Evolutionary conservation across 2,888 invertebrate species (phyloP), one percentile per base, ranked within the genome.

Genomic region (Chorisops tibialis): DNA sequence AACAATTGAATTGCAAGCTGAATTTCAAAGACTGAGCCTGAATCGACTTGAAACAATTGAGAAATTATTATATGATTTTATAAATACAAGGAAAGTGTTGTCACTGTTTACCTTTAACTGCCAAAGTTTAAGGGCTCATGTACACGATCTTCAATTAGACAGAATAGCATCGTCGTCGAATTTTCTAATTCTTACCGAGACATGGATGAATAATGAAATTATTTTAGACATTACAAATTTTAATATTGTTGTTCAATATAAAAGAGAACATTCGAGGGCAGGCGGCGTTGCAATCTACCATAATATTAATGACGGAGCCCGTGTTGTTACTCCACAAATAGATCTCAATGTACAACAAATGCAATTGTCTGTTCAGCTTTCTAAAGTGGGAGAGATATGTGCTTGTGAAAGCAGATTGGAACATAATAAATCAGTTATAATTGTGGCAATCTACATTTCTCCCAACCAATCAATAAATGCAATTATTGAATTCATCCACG

Each of bases 101-200:
- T 39, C 39, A 39, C n/a, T 39, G 14, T 39, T 39, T 16, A 14
- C 39, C 16, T 39, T 39, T 39, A 39, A 39, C 16, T 39, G 39
- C 16, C 39, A 39, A 16, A 39, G 39, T 39, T 16, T 39, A 39
- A 4, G 39, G 14, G 52, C 52, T 52, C 52, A 52, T 52, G 52
- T 14, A 52, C n/a, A 37, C 14, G 52, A 52, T 52, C 35, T 30
- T 14, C 16, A 14, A 16, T 49, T 14, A 16, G 50, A 35, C 30
- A 9, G 19, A 52, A 52, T 35, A 37, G 30, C 52, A 37, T 37
- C 38, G 37, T 37, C 35, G 19, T 52, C 52, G 37, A 52, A 52
- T 38, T 52, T 52, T 38, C 38, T 52, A n/a, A 52, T 52, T 37
- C 37, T 52, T 19, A 24, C 52, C 16, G 52, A 52, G 38, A 52